Percentiles rank a stretch among this genome's conserved stretches.
Evolutionary conservation across 2,888 invertebrate species (phyloP).

Genomic region (Dryobota labecula): DNA sequence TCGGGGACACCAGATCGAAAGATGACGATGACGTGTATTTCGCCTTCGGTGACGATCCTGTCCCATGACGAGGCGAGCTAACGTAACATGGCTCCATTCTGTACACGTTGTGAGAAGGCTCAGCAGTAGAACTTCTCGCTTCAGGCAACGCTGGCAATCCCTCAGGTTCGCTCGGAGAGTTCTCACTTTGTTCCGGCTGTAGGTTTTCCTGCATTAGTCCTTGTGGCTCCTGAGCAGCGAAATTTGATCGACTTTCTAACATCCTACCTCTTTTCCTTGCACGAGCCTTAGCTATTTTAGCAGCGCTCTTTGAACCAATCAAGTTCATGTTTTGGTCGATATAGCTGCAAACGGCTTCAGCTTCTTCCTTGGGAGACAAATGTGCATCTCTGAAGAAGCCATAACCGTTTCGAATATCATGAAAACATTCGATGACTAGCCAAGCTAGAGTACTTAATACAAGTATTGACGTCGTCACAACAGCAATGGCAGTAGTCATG

Average conservation of each 20-base stretch:
- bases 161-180: constrained; percentile 69
- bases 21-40: constrained; percentile 77
- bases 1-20: constrained; percentile 74
- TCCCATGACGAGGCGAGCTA: constrained; percentile 80
- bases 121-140: constrained; percentile 65
- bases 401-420: constrained; percentile 82
- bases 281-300: constrained; percentile 78
- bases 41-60: constrained; percentile 71
- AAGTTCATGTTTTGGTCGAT: constrained; percentile 81
- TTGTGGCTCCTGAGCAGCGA: constrained; percentile 80
- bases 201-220: constrained; percentile 72
- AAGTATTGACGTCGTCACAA: constrained; percentile 79
- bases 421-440: constrained; percentile 81
- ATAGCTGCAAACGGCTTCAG: constrained; percentile 81
- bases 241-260: constrained; percentile 73
- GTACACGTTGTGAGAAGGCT: constrained; percentile 71
- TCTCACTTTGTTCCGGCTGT: constrained; percentile 57
- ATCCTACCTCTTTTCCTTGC: constrained; percentile 77
- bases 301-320: constrained; percentile 75
- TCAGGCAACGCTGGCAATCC: constrained; percentile 78
- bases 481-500: constrained; percentile 78
- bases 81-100: constrained; percentile 79
- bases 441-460: constrained; percentile 80
- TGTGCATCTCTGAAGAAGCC: constrained; percentile 86
- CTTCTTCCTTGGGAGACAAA: constrained; percentile 81